Percentiles rank a stretch among this genome's conserved stretches.
These are phyloP conservation scores for Seriola rivoliana DNA, from an alignment of 2,113 vertebrate species.

Conservation along the genomic window DNA sequence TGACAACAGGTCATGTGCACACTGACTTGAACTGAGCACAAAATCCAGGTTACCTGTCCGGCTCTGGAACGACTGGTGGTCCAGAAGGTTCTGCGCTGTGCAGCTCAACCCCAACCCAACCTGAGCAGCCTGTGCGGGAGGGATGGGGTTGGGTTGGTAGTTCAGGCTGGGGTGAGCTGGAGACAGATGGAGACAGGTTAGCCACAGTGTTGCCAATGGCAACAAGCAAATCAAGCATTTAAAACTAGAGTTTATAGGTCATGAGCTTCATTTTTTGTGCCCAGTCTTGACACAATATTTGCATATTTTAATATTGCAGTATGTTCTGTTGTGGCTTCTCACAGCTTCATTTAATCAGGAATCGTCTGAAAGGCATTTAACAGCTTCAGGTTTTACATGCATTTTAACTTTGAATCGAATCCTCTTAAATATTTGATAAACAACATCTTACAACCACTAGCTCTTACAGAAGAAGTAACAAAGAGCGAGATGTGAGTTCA, in stretches of 20 bases:
- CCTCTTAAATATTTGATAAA: neutral
- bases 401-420: slow-evolving; percentile 17
- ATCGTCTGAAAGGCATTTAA: slow-evolving; percentile 22
- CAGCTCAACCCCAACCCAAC: neutral
- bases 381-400: neutral
- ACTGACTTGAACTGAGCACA: slow-evolving; percentile 51
- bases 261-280: slow-evolving; percentile 20
- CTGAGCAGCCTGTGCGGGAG: neutral
- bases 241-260: slow-evolving; percentile 1
- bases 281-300: slow-evolving; percentile 14
- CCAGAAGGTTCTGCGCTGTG: neutral
- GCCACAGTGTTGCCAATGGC: slow-evolving; percentile 7
- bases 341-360: slow-evolving; percentile 6
- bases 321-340: slow-evolving; percentile 25
- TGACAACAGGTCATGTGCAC: slow-evolving; percentile 12
- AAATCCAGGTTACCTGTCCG: slow-evolving; percentile 28
- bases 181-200: slow-evolving; percentile 3
- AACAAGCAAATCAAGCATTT: slow-evolving; percentile 20
- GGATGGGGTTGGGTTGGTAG: neutral
- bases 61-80: slow-evolving; percentile 5
- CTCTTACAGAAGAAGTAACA: neutral
- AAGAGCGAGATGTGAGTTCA: neutral
- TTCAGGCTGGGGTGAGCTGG: slow-evolving; percentile 6
- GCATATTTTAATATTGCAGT: slow-evolving; percentile 12
- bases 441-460: neutral